Conservation (phyloP, 2,888 invertebrate genomes). For the Oscheius myriophilus region DNA sequence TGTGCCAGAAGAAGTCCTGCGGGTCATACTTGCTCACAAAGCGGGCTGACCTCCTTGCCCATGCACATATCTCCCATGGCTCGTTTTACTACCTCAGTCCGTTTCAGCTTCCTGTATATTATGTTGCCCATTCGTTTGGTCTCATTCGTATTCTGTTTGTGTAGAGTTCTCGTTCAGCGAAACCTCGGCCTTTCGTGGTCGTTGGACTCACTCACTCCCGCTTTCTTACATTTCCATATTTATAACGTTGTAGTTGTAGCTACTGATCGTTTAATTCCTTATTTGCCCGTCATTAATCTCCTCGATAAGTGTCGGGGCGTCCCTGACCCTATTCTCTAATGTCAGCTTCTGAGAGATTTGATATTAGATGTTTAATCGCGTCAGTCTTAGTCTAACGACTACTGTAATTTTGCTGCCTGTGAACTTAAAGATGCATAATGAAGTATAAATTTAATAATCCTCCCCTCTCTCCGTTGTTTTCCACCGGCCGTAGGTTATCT, state of each 20-base stretch:
- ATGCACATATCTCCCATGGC: background rate
- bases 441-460: conserved; percentile 9
- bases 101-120: conserved; percentile 1
- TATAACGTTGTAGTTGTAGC: background rate
- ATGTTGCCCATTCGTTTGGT: background rate
- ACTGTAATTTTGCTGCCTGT: conserved; percentile 27
- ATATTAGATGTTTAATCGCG: background rate
- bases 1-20: conserved; percentile 18
- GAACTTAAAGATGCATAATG: conserved; percentile 25
- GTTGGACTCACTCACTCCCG: background rate
- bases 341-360: too few relatives aligned
- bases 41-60: conserved; percentile 2
- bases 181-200: background rate
- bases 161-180: background rate
- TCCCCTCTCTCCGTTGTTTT: background rate
- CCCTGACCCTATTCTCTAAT: too few relatives aligned
- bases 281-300: background rate
- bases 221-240: background rate
- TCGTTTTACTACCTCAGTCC: background rate
- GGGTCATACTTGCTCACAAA: conserved; percentile 20
- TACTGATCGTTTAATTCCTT: background rate
- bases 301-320: too few relatives aligned
- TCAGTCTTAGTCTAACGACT: conserved; percentile 27
- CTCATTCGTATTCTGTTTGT: conserved; percentile 2
- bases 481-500: background rate